phyloP scores from a whole-genome alignment of 1,140 invertebrate genomes.

The Ips nitidus region DNA sequence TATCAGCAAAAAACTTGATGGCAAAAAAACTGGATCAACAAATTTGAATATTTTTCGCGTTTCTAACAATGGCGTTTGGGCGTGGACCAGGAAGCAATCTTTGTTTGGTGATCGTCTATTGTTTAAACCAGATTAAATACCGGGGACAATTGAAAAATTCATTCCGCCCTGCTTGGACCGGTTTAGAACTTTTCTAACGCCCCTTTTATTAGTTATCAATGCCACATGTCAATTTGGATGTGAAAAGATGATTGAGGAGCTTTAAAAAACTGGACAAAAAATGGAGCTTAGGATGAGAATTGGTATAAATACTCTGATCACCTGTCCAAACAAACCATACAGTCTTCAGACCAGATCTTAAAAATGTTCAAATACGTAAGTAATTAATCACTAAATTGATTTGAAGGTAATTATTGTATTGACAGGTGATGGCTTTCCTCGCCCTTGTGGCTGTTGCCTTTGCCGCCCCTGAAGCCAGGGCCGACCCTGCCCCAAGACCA shows the following conservation, averaged over 20 bases:
- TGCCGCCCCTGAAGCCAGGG: conserved; percentile 4
- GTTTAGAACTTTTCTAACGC: too few relatives aligned
- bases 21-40: conserved; percentile 6
- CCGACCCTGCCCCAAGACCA: not conserved
- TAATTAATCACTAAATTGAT: not conserved
- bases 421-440: conserved; percentile 5
- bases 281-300: too few relatives aligned
- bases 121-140: not conserved
- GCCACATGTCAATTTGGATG: too few relatives aligned
- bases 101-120: not conserved
- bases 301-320: not conserved
- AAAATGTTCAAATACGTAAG: conserved; percentile 19
- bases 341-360: not conserved
- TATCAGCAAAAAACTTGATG: too few relatives aligned
- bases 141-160: not conserved
- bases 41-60: not conserved
- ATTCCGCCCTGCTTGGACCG: not conserved
- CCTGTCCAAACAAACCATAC: not conserved
- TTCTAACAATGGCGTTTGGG: conserved; percentile 1
- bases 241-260: too few relatives aligned
- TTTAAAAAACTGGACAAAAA: too few relatives aligned
- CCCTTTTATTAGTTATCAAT: too few relatives aligned
- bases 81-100: conserved; percentile 8
- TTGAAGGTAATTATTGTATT: not conserved
- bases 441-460: conserved; percentile 15